A percentile compares a stretch with the other conserved stretches of the same genome.
phyloP scores from a whole-genome alignment of 2,797 vertebrate genomes.

The Prionace glauca region DNA sequence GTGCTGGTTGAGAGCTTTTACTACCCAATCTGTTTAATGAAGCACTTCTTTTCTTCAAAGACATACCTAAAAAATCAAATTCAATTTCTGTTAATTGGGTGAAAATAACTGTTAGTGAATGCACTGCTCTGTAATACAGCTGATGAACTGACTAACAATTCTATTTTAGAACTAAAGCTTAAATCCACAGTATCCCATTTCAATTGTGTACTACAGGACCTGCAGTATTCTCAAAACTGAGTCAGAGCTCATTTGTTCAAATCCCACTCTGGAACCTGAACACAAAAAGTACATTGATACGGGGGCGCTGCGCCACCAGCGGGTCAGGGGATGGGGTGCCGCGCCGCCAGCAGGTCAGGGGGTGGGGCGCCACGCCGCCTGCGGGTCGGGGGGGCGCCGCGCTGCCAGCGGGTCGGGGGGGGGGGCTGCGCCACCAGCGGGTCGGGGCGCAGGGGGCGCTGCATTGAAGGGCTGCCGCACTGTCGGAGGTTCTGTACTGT shows the following conservation, averaged over 20 bases:
- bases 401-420: not conserved
- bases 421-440: too few relatives aligned
- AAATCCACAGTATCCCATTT: not conserved
- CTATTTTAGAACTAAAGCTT: not conserved
- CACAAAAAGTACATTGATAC: not conserved
- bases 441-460: not conserved
- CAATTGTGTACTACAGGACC: not conserved
- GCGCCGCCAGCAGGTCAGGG: not conserved
- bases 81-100: slow-evolving; percentile 50
- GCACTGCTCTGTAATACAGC: not conserved
- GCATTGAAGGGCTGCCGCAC: not conserved
- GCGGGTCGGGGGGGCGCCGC: not conserved
- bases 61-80: slow-evolving; percentile 66
- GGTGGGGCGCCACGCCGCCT: not conserved
- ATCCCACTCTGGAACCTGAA: not conserved
- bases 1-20: slow-evolving; percentile 63
- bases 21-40: slow-evolving; percentile 84
- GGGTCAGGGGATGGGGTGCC: not conserved
- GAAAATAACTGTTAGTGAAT: not conserved
- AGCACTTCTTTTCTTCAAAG: slow-evolving; percentile 69
- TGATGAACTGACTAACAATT: not conserved
- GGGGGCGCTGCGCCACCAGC: not conserved
- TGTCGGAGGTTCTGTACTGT: too few relatives aligned
- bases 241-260: not conserved
- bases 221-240: not conserved